These are phyloP conservation scores for Phycodurus eques DNA, from an alignment of 2,113 vertebrate genomes.

Conservation along the genomic window DNA sequence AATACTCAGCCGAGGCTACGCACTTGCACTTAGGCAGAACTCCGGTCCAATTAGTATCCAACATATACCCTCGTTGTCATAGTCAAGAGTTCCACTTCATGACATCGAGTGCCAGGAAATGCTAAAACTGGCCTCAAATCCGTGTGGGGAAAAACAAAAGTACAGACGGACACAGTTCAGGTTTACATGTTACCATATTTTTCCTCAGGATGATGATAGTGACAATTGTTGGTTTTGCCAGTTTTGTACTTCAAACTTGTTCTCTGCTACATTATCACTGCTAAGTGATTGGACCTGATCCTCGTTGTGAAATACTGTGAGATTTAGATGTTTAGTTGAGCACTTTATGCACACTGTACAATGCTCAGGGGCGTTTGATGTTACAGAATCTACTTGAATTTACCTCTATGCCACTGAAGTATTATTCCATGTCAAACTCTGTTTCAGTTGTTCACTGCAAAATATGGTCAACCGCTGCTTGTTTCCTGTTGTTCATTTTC, in stretches of 20 bases:
- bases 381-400: conserved; percentile 37
- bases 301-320: conserved; percentile 29
- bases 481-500: neutral
- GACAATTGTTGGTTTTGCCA: conserved; percentile 14
- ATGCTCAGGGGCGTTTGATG: conserved; percentile 37
- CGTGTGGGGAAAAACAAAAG: conserved; percentile 13
- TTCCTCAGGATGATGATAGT: conserved; percentile 21
- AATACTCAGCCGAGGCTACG: conserved; percentile 55
- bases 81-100: conserved; percentile 34
- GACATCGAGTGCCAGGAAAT: conserved; percentile 24
- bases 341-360: conserved; percentile 30
- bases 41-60: conserved; percentile 42
- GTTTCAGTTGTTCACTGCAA: conserved; percentile 36
- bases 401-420: conserved; percentile 47
- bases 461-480: conserved; percentile 9
- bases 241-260: neutral
- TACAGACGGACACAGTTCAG: conserved; percentile 1
- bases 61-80: conserved; percentile 29
- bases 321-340: conserved; percentile 41
- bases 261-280: neutral
- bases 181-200: conserved; percentile 19
- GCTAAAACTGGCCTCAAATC: conserved; percentile 50
- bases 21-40: conserved; percentile 43
- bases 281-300: conserved; percentile 6
- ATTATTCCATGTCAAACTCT: conserved; percentile 46